A percentile compares a stretch with the other conserved stretches of the same genome.
These are phyloP conservation scores for Heliconius hewitsoni DNA, from an alignment of 1,140 invertebrate genomes.

Conservation along the genomic window DNA sequence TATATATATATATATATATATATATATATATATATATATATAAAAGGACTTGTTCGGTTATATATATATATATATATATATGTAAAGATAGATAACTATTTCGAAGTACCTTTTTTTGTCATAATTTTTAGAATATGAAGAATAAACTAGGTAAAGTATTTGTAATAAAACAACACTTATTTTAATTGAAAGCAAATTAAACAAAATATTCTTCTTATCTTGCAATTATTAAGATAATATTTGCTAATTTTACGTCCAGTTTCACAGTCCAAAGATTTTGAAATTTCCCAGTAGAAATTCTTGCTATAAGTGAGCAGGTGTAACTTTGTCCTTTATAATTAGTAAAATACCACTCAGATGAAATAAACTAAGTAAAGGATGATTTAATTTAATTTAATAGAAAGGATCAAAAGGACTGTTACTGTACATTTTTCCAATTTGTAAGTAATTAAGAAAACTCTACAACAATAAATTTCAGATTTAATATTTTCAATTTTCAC, in stretches of 20 bases:
- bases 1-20: too few species aligned
- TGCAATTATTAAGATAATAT: conserved; percentile 6
- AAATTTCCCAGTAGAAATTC: neutral
- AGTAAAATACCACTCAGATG: conserved; percentile 20
- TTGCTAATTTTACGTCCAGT: neutral
- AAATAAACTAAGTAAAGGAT: conserved; percentile 15
- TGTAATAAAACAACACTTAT: neutral
- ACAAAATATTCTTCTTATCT: neutral
- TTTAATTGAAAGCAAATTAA: neutral
- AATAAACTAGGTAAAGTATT: neutral
- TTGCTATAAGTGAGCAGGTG: neutral
- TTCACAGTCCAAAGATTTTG: neutral
- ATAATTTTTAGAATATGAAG: neutral
- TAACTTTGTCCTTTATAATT: conserved; percentile 17
- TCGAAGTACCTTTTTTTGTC: neutral
- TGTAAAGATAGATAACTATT: too few species aligned
- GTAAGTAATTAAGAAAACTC: neutral
- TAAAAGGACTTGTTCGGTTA: too few species aligned
- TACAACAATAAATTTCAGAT: neutral
- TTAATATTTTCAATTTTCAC: neutral
- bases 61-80: too few species aligned
- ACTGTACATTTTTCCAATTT: conserved; percentile 5
- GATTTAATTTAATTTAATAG: neutral
- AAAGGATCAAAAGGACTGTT: conserved; percentile 11
- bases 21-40: too few species aligned